phyloP scores from a whole-genome alignment of 2,113 vertebrate genomes.

The Otus sunia region DNA sequence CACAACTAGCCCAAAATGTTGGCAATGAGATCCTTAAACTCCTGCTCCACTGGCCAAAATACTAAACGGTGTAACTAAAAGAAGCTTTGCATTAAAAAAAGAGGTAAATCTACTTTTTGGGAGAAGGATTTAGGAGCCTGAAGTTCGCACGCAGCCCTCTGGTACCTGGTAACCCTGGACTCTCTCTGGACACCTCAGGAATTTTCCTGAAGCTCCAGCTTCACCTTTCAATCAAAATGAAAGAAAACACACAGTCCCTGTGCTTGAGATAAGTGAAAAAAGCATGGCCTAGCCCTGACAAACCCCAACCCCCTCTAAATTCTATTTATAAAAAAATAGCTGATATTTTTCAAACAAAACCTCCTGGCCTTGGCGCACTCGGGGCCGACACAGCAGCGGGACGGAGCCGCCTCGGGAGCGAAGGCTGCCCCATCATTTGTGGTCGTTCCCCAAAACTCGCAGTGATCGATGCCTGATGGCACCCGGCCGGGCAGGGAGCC shows the following conservation, averaged over 20 bases:
- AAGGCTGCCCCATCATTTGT: fast-evolving
- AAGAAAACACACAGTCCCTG: neutral
- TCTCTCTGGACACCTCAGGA: neutral
- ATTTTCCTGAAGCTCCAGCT: neutral
- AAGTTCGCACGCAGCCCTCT: fast-evolving
- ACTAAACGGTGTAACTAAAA: neutral
- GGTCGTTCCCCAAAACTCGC: neutral
- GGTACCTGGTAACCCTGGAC: neutral
- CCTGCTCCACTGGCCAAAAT: neutral
- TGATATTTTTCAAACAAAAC: neutral
- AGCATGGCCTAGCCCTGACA: neutral
- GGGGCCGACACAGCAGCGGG: neutral
- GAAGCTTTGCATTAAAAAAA: neutral
- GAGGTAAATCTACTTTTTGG: neutral
- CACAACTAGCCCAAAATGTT: fast-evolving
- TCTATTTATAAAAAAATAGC: neutral
- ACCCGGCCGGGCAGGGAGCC: neutral
- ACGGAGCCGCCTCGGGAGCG: fast-evolving
- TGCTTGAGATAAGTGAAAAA: neutral
- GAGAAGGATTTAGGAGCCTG: neutral
- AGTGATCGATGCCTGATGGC: fast-evolving
- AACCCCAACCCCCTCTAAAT: neutral
- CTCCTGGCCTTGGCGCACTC: fast-evolving
- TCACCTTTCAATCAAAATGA: neutral
- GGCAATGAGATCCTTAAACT: neutral